Conservation (phyloP, 2,113 vertebrate species). For the Empidonax traillii region DNA sequence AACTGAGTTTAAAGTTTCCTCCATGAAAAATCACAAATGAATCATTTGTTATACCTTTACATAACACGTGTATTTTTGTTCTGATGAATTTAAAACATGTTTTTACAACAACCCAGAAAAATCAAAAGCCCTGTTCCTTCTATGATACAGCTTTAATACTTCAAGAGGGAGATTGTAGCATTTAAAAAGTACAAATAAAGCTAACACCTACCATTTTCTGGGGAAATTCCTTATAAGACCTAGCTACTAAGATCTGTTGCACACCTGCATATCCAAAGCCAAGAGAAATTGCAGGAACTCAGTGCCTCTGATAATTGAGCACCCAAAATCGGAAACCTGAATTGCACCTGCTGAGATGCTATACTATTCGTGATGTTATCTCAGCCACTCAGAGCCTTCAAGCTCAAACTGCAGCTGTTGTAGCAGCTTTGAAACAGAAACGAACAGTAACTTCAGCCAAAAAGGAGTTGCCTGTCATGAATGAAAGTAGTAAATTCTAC, state of each 20-base stretch:
- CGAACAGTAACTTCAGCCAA: conserved; percentile 10
- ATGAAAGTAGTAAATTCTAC: not conserved
- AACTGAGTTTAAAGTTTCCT: not conserved
- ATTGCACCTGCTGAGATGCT: not conserved
- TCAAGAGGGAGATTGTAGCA: not conserved
- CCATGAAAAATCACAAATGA: not conserved
- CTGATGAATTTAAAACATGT: not conserved
- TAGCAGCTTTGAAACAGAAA: not conserved
- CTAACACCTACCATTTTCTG: not conserved
- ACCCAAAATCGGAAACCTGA: not conserved
- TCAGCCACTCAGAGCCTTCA: conserved; percentile 43
- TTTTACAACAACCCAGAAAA: not conserved
- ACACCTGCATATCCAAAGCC: not conserved
- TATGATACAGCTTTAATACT: not conserved
- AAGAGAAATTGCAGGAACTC: not conserved
- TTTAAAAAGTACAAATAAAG: not conserved
- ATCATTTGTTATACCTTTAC: not conserved
- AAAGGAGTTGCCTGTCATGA: not conserved
- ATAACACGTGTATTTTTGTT: not conserved
- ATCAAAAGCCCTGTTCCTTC: not conserved
- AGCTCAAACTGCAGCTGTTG: conserved; percentile 27
- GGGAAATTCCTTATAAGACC: not conserved
- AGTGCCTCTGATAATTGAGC: not conserved
- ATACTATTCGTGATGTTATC: not conserved
- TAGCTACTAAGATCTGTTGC: not conserved